Conservation (phyloP, 2,797 vertebrate genomes). For the Microctenopoma stevenorrisi region DNA sequence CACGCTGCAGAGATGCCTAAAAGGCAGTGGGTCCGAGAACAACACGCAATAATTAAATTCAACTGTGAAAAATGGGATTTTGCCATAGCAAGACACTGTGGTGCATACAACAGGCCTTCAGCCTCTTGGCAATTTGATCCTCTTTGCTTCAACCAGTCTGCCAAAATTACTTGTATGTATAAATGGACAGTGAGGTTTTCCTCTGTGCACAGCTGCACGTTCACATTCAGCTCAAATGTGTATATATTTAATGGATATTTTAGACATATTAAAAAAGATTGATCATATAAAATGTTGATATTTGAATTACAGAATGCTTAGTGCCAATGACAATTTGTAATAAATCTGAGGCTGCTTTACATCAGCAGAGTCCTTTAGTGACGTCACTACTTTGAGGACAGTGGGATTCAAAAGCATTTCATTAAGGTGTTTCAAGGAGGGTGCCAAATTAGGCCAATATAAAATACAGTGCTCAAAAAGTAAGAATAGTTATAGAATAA, state of each 20-base stretch:
- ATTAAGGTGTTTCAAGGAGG: too few species aligned
- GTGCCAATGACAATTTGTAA: neutral
- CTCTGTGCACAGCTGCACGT: slow-evolving; percentile 46
- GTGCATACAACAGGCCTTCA: slow-evolving; percentile 2
- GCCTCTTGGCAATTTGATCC: slow-evolving; percentile 18
- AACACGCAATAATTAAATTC: slow-evolving; percentile 44
- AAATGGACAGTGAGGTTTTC: slow-evolving; percentile 37
- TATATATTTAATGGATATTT: neutral
- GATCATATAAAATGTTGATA: neutral
- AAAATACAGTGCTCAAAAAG: too few species aligned
- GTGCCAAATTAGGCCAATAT: too few species aligned
- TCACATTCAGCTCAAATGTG: slow-evolving; percentile 5
- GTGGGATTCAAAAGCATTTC: too few species aligned
- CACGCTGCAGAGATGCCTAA: slow-evolving; percentile 17
- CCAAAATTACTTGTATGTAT: slow-evolving; percentile 34
- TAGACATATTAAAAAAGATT: neutral
- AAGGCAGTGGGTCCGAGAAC: slow-evolving; percentile 50
- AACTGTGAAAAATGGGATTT: slow-evolving; percentile 40
- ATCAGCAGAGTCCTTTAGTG: slow-evolving; percentile 29
- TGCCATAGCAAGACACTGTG: slow-evolving; percentile 4
- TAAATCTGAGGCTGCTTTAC: slow-evolving; percentile 39
- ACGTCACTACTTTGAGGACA: too few species aligned
- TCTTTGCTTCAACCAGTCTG: slow-evolving; percentile 12
- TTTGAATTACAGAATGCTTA: slow-evolving; percentile 5
- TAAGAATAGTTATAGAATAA: too few species aligned